Evolutionary conservation across 2,113 vertebrate genomes (phyloP), one percentile per base, ranked within the genome.

Genomic region (Alectura lathami): DNA sequence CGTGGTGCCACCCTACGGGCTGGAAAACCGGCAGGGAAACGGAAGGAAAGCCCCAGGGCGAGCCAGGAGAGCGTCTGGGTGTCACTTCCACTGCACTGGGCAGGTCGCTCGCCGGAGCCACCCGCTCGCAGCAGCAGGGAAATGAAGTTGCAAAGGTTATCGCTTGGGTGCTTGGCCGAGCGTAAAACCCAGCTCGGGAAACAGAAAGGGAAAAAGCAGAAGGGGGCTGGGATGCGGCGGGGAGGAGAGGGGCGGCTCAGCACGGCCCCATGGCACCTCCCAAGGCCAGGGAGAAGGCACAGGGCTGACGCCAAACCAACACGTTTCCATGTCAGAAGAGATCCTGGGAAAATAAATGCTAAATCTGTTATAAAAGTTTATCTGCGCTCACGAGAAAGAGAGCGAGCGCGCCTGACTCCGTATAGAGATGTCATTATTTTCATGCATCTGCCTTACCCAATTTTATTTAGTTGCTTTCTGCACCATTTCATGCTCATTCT

Each of bases 401-500:
- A 80, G 92, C 59, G 2, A 69, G 75, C 15, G 8, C 4, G 81
- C 17, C 83, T 42, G 64, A 24, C 50, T 5, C 53, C 40, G 63
- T 30, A 89, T n/a, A 60, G 69, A 57, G 32, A 77, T 91, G 94
- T 93, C 87, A 66, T 93, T 53, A 96, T 95, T 91, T 91, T 92
- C 95, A 93, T 64, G 93, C 93, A 84, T 91, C 80, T 85, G 96
- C 96, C 95, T 79, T 51, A 86, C 94, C 96, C 97, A 64, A 92
- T 94, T 89, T 96, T 91, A 95, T 88, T 93, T 91, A 83, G 92
- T 96, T 89, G 94, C 97, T 98, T 97, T 97, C 97, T 97, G 98
- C 97, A 96, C 97, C 97, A 96, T 97, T 98, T 98, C 97, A 93
- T 93, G 89, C 97, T 96, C 96, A 83, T 86, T 97, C 96, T 88